These are phyloP conservation scores for Danio tinwini DNA, from an alignment of 2,797 vertebrate species.

Conservation along the genomic window DNA sequence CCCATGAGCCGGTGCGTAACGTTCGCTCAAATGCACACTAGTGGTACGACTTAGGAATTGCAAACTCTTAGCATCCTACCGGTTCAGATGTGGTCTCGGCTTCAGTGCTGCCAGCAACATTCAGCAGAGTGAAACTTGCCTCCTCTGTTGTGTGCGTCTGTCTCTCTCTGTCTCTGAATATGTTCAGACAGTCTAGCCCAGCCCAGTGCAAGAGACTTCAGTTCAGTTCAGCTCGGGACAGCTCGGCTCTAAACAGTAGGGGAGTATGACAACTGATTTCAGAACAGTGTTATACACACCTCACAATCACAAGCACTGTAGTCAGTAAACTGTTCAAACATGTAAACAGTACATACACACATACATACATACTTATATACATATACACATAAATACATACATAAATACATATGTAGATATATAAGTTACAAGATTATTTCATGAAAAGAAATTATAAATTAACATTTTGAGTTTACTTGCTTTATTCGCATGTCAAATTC, in stretches of 20 bases:
- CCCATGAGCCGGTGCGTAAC: constrained; percentile 3
- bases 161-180: constrained; percentile 21
- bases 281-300: constrained; percentile 10
- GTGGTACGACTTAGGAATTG: constrained; percentile 29
- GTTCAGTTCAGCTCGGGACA: constrained; percentile 30
- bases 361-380: too few species aligned
- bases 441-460: too few species aligned
- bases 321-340: not conserved
- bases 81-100: constrained; percentile 5
- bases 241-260: not conserved
- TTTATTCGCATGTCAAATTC: too few species aligned
- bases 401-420: too few species aligned
- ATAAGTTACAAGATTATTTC: too few species aligned
- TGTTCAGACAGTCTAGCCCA: constrained; percentile 30
- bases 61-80: constrained; percentile 44
- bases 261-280: constrained; percentile 8
- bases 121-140: constrained; percentile 20
- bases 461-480: too few species aligned
- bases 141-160: not conserved
- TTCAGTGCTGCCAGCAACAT: constrained; percentile 12
- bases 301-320: constrained; percentile 19
- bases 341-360: too few species aligned
- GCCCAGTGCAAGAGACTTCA: constrained; percentile 39
- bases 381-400: too few species aligned
- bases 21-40: constrained; percentile 27